Evolutionary conservation across 2,888 invertebrate species (phyloP), one percentile per base, ranked within the genome.

Genomic region (Agriopis leucophaearia): DNA sequence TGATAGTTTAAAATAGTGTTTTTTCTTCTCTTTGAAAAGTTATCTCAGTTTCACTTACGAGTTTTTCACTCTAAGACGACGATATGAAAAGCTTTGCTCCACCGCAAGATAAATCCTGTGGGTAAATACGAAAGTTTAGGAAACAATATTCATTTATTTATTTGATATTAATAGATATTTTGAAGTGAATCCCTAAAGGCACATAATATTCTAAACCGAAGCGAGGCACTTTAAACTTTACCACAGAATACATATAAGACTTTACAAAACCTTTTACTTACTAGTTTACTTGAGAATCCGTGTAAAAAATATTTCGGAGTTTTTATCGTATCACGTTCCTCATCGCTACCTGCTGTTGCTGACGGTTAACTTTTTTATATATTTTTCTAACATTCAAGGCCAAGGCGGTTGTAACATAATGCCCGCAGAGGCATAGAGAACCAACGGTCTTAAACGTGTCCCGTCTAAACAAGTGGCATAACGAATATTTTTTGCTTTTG

Each of bases 281-380:
- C 13, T 35, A 5, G 18, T 47, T 47, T 48, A 12, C 16, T 54
- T 54, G 40, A 40, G 62, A 62, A 62, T 55, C 59, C 44, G 52
- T 13, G 10, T 40, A 72, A 63, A 70, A 71, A 63, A 67, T 35
- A 61, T 71, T 72, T 69, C 44, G 48, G 61, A 71, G 73, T 77
- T 80, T 75, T 72, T 79, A 77, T 72, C 71, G 70, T 78, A 79
- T 81, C 86, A 86, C 83, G 84, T 82, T 69, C 64, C 66, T 59
- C 55, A 82, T 84, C 79, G 81, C 86, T 87, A 87, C 87, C 86
- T 87, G 88, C 79, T 69, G 64, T 86, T 87, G 88, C 79, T 69
- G 64, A 64, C 70, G 64, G 72, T 72, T 76, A 12, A 7, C 48
- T 65, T 56, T 56, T 60, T 42, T 48, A 15, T 8, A 12, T 45